Conservation (phyloP, 2,888 invertebrate genomes). For the Synanthedon tipuliformis region DNA sequence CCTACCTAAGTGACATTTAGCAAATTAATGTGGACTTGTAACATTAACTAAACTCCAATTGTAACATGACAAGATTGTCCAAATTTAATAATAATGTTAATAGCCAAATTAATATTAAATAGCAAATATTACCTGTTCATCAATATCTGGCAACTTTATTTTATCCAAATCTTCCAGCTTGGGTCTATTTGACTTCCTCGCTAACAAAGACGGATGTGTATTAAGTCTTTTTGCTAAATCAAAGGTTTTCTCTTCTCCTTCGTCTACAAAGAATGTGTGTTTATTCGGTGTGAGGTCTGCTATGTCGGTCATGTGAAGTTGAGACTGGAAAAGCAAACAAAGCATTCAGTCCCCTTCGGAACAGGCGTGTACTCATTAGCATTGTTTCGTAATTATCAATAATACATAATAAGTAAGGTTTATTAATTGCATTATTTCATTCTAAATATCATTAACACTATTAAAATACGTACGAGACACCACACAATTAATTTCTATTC, state of each 20-base stretch:
- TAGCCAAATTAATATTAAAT: not conserved
- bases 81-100: not conserved
- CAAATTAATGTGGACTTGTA: not conserved
- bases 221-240: constrained; percentile 78
- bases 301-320: constrained; percentile 85
- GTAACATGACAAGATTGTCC: too few species aligned
- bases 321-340: constrained; percentile 72
- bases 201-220: constrained; percentile 79
- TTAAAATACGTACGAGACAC: too few species aligned
- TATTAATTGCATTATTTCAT: too few species aligned
- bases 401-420: too few species aligned
- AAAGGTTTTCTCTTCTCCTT: constrained; percentile 71
- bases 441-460: too few species aligned
- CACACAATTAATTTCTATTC: too few species aligned
- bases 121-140: constrained; percentile 49
- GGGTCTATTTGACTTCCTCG: constrained; percentile 77
- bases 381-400: too few species aligned
- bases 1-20: too few species aligned
- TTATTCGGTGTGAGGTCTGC: constrained; percentile 77
- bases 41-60: constrained; percentile 2
- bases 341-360: too few species aligned
- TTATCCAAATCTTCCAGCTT: constrained; percentile 70
- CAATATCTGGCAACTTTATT: constrained; percentile 69
- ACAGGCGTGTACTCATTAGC: too few species aligned
- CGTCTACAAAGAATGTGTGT: constrained; percentile 84